These are phyloP conservation scores for Coelogynopora nodosa DNA, from an alignment of 2,888 invertebrate genomes.

Conservation along the genomic window DNA sequence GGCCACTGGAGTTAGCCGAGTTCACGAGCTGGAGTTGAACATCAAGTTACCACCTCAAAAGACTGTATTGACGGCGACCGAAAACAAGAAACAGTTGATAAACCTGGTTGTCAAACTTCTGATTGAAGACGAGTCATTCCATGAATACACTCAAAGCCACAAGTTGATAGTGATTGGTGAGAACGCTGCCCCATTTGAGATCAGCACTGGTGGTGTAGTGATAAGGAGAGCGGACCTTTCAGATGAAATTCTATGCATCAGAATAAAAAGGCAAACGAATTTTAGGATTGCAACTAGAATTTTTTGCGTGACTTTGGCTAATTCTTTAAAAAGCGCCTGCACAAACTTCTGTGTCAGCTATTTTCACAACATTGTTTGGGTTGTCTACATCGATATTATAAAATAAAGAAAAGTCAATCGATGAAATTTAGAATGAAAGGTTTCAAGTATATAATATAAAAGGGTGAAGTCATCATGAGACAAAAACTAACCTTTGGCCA, in stretches of 20 bases:
- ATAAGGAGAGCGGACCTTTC: slow-evolving; percentile 12
- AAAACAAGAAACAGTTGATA: slow-evolving; percentile 18
- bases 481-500: too few species aligned
- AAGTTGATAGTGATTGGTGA: slow-evolving; percentile 20
- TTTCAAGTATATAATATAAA: too few species aligned
- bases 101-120: slow-evolving; percentile 26
- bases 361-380: too few species aligned
- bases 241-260: neutral
- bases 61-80: slow-evolving; percentile 23
- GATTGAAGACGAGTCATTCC: slow-evolving; percentile 13
- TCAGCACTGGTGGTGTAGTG: slow-evolving; percentile 37
- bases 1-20: slow-evolving; percentile 13
- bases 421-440: too few species aligned
- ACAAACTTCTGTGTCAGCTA: too few species aligned
- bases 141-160: slow-evolving; percentile 18
- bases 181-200: slow-evolving; percentile 28
- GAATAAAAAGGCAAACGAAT: too few species aligned
- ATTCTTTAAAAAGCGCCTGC: too few species aligned
- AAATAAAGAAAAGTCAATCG: too few species aligned
- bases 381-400: too few species aligned
- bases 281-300: too few species aligned
- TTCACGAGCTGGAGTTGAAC: slow-evolving; percentile 26
- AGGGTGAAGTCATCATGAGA: too few species aligned
- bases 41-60: slow-evolving; percentile 18
- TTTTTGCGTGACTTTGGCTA: too few species aligned